Evolutionary conservation across 2,888 invertebrate genomes (phyloP).

Genomic region (Imbricaverruca yamaguchii): DNA sequence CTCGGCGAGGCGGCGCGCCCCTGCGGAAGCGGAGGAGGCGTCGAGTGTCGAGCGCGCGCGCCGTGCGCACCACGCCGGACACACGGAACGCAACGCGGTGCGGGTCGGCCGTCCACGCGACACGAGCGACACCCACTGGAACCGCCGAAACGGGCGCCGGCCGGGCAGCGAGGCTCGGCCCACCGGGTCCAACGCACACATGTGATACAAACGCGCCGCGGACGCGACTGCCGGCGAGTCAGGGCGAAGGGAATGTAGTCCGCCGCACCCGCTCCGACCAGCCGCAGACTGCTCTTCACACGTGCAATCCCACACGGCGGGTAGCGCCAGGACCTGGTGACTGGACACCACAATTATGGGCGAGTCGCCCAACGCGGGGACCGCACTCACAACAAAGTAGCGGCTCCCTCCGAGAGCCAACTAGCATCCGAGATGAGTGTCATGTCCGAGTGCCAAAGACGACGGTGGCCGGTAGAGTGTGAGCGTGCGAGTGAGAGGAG

Average conservation of each 20-base stretch:
- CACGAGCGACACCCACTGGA: not conserved
- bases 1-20: not conserved
- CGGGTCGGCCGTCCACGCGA: not conserved
- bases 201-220: not conserved
- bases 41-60: not conserved
- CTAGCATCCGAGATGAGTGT: no score
- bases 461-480: not conserved
- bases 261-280: no score
- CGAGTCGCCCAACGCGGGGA: no score
- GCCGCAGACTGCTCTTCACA: not conserved
- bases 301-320: slow-evolving; percentile 1
- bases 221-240: no score
- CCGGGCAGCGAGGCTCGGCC: not conserved
- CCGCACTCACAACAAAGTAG: no score
- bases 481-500: not conserved
- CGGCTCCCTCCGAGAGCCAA: no score
- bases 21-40: not conserved
- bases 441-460: slow-evolving; percentile 4
- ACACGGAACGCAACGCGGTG: not conserved
- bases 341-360: no score
- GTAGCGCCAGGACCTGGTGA: not conserved
- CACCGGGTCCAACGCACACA: not conserved
- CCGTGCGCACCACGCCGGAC: not conserved
- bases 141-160: not conserved
- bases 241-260: no score